Evolutionary conservation across 2,797 vertebrate genomes (phyloP), one percentile per base, ranked within the genome.

Genomic region (Chromobotia macracanthus): DNA sequence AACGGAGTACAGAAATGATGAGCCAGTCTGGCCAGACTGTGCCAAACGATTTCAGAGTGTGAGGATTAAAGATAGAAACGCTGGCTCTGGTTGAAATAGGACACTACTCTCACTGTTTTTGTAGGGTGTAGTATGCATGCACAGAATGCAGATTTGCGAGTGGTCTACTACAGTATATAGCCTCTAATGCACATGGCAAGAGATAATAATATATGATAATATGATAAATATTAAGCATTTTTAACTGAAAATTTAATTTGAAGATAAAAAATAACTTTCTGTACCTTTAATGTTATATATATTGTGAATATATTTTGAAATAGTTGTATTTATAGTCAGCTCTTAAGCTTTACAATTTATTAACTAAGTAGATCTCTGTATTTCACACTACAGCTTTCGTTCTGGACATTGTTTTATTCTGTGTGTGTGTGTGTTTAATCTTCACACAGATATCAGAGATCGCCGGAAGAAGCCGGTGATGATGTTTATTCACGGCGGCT

Each of bases 401-500:
- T 15, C 16, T 50, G n/a, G 6, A 19, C 19, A 55, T 19, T 55
- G 18, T 18, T 13, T 64, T 38, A 64, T 38, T 8, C 1, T 28
- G 5, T 60, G 13, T 61, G 23, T 31, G 21, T 21, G 38, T 23
- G 48, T 58, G 38, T 61, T 61, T 61, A 35, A 74, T 51, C 89
- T 80, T 72, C 87, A 82, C 87, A 81, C 90, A 97, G 96, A 98
- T 89, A 96, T 97, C 80, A 96, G 96, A 56, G 96, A 97, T 84
- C 95, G 95, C n/a, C 94, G 93, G 64, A 96, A 95, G 92, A 98
- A 97, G 87, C 96, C 97, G 0, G 97, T 98, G 44, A 98, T 98
- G 97, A 93, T 99, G 48, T 99, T 97, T 80, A 96, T 98, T 88
- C 97, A 99, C 3, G 97, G 97, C 0, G 97, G 97, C 38, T 98